phyloP scores from a whole-genome alignment of 2,888 invertebrate species.

The Aphidoletes aphidimyza region DNA sequence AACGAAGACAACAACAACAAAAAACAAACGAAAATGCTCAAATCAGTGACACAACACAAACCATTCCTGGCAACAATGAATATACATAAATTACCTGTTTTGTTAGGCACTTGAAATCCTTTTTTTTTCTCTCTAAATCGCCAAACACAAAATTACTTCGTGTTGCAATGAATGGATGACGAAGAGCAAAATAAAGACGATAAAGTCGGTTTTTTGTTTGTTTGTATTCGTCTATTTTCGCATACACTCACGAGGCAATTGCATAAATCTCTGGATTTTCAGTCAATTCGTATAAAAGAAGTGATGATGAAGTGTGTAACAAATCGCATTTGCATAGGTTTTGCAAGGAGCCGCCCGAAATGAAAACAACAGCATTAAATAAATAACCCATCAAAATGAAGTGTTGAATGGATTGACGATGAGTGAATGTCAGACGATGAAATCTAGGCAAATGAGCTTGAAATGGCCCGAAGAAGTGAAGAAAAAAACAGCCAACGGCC shows the following conservation, averaged over 20 bases:
- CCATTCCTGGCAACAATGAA: constrained; percentile 12
- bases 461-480: no score
- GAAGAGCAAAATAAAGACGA: no score
- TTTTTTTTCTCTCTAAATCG: not conserved
- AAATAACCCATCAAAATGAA: constrained; percentile 20
- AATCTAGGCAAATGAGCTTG: not conserved
- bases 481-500: no score
- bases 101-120: not conserved
- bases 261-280: not conserved
- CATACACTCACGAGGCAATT: not conserved
- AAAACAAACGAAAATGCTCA: not conserved
- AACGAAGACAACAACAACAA: not conserved
- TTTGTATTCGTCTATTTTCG: no score
- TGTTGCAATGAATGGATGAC: not conserved
- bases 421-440: not conserved
- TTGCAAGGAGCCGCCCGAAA: not conserved
- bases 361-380: constrained; percentile 51
- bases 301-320: not conserved
- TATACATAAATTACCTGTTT: constrained; percentile 36
- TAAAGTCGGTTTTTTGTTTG: no score
- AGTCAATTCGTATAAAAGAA: not conserved
- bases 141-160: not conserved
- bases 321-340: constrained; percentile 7
- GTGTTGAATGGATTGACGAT: no score
- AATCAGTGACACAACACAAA: not conserved